Conservation (phyloP, 2,797 vertebrate species). For the Gallinago nigripennis region DNA sequence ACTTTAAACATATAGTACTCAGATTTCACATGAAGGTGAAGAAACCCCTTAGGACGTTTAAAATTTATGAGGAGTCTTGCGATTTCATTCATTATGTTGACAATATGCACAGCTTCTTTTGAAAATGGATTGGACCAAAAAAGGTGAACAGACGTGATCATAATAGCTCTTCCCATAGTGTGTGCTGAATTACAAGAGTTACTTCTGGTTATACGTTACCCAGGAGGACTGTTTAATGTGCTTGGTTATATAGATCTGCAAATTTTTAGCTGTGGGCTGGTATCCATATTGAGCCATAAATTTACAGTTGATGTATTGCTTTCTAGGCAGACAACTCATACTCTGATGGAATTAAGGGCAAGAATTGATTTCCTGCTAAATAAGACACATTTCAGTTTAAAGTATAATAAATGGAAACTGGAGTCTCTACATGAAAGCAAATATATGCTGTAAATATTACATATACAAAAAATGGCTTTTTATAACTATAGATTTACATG, state of each 20-base stretch:
- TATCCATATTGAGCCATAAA: conserved; percentile 57
- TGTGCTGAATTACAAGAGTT: conserved; percentile 56
- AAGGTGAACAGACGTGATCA: conserved; percentile 2
- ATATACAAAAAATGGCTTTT: neutral
- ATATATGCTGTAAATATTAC: neutral
- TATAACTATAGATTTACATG: conserved; percentile 27
- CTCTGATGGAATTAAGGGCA: conserved; percentile 47
- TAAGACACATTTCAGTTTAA: conserved; percentile 2
- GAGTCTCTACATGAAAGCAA: neutral
- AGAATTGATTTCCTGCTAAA: conserved; percentile 55
- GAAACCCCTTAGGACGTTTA: conserved; percentile 10
- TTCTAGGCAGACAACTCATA: conserved; percentile 35
- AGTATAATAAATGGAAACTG: neutral
- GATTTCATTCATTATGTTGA: conserved; percentile 66
- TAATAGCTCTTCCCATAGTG: conserved; percentile 41
- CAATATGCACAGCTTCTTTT: conserved; percentile 47
- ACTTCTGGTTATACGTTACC: conserved; percentile 54
- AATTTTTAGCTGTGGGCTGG: conserved; percentile 64
- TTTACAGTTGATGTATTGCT: conserved; percentile 62
- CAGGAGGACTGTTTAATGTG: conserved; percentile 51
- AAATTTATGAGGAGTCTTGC: conserved; percentile 49
- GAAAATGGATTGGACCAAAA: conserved; percentile 44
- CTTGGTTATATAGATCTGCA: conserved; percentile 61
- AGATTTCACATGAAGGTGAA: conserved; percentile 53
- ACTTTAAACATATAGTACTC: neutral